Conservation (phyloP, 1,140 invertebrate genomes). For the Temnothorax nylanderi region DNA sequence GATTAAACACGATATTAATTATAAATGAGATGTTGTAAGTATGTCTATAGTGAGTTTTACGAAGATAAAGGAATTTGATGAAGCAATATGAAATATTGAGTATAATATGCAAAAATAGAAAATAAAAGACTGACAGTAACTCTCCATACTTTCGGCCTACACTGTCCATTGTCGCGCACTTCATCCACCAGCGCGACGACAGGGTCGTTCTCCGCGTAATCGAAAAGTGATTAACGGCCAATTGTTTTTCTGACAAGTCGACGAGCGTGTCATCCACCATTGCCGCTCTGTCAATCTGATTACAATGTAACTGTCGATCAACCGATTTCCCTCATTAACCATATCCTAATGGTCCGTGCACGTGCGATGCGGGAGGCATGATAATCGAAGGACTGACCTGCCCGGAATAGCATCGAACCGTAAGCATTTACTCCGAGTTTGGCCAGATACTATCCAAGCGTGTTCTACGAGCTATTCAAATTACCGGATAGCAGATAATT, state of each 20-base stretch:
- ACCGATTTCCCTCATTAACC: conserved; percentile 48
- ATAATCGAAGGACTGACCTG: conserved; percentile 40
- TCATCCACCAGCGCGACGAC: conserved; percentile 39
- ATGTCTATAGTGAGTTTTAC: not conserved
- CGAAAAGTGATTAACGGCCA: conserved; percentile 60
- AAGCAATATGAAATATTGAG: not conserved
- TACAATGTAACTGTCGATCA: conserved; percentile 66
- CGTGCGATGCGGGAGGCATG: conserved; percentile 37
- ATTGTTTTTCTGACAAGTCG: conserved; percentile 57
- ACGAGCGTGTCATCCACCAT: conserved; percentile 32
- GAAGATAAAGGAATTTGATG: not conserved
- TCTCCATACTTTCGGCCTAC: conserved; percentile 29
- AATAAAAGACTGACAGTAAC: conserved; percentile 10
- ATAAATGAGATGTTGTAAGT: not conserved
- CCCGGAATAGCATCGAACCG: conserved; percentile 41
- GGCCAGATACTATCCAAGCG: not conserved
- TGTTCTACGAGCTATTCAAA: conserved; percentile 6
- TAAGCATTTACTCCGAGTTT: conserved; percentile 3
- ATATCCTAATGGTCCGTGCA: conserved; percentile 27
- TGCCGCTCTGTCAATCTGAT: conserved; percentile 51
- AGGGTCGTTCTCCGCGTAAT: conserved; percentile 45
- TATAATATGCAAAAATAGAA: conserved; percentile 19
- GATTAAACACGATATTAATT: not conserved
- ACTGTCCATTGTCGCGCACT: conserved; percentile 29
- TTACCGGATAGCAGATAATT: not conserved